A percentile compares a stretch with the other conserved stretches of the same genome.
These are phyloP conservation scores for Dastarcus helophoroides DNA, from an alignment of 2,888 invertebrate species.

Conservation along the genomic window DNA sequence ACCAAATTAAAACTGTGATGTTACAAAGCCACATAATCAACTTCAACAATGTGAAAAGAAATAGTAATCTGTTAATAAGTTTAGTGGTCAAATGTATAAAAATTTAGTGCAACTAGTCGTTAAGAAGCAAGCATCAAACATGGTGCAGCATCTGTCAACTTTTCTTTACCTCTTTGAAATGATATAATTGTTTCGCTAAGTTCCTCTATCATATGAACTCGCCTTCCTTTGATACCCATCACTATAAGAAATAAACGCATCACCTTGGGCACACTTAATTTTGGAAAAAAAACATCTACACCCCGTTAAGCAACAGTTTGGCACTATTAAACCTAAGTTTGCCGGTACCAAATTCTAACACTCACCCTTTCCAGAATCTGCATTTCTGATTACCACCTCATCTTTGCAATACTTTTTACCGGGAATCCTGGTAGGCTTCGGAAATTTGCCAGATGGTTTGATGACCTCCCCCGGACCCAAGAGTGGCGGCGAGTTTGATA, in stretches of 20 bases:
- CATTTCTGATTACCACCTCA: slow-evolving; percentile 84
- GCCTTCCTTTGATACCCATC: slow-evolving; percentile 97
- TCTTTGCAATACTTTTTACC: slow-evolving; percentile 92
- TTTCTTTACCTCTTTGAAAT: slow-evolving; percentile 97
- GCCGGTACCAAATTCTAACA: too few species aligned
- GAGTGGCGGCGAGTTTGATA: slow-evolving; percentile 44
- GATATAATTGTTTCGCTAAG: slow-evolving; percentile 97
- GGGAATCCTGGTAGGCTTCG: slow-evolving; percentile 79
- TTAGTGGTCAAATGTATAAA: too few species aligned
- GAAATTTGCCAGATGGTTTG: slow-evolving; percentile 79
- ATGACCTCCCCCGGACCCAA: slow-evolving; percentile 75
- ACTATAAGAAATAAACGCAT: slow-evolving; percentile 55
- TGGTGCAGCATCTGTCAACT: too few species aligned
- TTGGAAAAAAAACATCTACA: background rate
- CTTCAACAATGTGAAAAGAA: too few species aligned
- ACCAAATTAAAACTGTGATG: too few species aligned
- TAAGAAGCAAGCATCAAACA: too few species aligned
- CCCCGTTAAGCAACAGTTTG: background rate
- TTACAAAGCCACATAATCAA: too few species aligned
- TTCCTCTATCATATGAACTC: slow-evolving; percentile 98
- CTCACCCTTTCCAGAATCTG: slow-evolving; percentile 91
- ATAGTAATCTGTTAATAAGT: too few species aligned
- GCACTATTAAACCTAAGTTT: too few species aligned
- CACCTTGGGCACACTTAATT: too few species aligned
- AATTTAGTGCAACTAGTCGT: too few species aligned